A percentile compares a stretch with the other conserved stretches of the same genome.
Conservation (phyloP, 2,797 vertebrate species). For the Rhinophrynus dorsalis region DNA sequence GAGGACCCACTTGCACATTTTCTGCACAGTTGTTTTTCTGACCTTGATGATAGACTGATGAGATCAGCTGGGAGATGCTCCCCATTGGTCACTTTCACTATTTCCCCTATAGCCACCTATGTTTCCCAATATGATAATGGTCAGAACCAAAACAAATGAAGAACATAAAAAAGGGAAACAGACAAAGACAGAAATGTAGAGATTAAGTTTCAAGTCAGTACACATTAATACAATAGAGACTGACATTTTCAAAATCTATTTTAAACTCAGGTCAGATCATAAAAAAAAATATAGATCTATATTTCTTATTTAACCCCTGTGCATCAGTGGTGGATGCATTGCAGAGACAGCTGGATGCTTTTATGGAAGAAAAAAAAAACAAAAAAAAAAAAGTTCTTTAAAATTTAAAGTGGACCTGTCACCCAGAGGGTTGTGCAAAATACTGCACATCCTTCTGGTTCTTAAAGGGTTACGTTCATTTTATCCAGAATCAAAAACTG, state of each 20-base stretch:
- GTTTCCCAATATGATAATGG: conserved; percentile 79
- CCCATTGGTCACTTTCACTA: conserved; percentile 98
- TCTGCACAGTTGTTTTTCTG: conserved; percentile 71
- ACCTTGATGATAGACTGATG: conserved; percentile 99
- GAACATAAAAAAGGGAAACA: conserved; percentile 59
- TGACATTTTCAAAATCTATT: conserved; percentile 81
- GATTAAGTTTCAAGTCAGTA: conserved; percentile 69
- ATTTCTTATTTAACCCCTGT: too few species aligned
- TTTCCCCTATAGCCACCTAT: conserved; percentile 96
- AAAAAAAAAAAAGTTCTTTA: too few species aligned
- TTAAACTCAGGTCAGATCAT: conserved; percentile 63
- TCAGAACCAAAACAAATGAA: conserved; percentile 64
- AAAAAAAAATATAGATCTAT: too few species aligned
- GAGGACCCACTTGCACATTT: conserved; percentile 69
- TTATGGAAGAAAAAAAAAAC: too few species aligned
- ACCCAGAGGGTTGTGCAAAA: too few species aligned
- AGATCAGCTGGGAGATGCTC: conserved; percentile 98
- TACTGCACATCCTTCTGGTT: too few species aligned
- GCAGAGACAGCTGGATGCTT: too few species aligned
- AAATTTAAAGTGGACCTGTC: too few species aligned
- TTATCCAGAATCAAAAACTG: too few species aligned
- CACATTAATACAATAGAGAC: conserved; percentile 69
- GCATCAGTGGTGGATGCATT: too few species aligned
- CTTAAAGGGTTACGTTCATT: too few species aligned
- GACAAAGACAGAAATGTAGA: conserved; percentile 65